Evolutionary conservation across 2,888 invertebrate genomes (phyloP).

Genomic region (Holacanthella duospinosa): DNA sequence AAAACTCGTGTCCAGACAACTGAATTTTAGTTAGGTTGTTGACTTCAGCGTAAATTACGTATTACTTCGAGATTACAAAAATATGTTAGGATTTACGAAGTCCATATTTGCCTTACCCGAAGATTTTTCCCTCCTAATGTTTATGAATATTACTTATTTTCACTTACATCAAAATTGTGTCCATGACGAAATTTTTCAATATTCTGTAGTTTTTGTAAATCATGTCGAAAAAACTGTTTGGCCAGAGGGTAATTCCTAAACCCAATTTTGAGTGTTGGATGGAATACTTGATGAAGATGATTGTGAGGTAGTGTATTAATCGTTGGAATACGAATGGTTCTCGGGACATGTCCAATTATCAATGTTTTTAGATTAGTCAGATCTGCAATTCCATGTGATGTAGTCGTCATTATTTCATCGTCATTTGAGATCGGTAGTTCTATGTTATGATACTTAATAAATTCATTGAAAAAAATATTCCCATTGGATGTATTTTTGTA

Average conservation of each 20-base stretch:
- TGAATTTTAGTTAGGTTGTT: no score
- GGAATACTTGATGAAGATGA: neutral
- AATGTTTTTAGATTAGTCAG: conserved; percentile 24
- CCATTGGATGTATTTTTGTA: conserved; percentile 22
- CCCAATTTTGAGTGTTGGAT: neutral
- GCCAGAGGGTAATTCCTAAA: neutral
- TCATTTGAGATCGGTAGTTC: conserved; percentile 21
- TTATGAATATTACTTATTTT: no score
- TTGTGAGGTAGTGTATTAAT: neutral
- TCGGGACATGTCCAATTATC: conserved; percentile 30
- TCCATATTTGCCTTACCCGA: no score
- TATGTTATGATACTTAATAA: conserved; percentile 29
- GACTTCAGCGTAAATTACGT: no score
- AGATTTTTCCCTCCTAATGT: no score
- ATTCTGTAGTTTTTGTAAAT: neutral
- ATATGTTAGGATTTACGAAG: no score
- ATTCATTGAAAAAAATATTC: conserved; percentile 24
- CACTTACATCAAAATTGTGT: neutral
- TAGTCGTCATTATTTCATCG: neutral
- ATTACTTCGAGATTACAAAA: no score
- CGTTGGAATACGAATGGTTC: conserved; percentile 26
- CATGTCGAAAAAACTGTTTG: neutral
- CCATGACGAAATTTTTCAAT: neutral
- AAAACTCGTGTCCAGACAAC: no score
- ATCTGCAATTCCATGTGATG: conserved; percentile 21